A percentile compares a stretch with the other conserved stretches of the same genome.
Conservation (phyloP, 1,140 invertebrate species). For the Oppia nitens region DNA sequence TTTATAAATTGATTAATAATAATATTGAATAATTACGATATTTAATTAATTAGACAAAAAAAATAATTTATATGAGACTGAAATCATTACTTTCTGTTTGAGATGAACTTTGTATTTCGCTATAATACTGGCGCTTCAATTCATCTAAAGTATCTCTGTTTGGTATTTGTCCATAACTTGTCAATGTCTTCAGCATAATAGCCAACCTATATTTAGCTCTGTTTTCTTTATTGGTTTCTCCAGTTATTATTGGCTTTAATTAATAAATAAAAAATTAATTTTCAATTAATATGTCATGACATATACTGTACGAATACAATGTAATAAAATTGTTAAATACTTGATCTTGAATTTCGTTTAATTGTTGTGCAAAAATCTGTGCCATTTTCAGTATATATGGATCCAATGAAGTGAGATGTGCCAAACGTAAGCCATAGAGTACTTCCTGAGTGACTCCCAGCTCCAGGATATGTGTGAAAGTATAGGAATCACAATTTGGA, state of each 20-base stretch:
- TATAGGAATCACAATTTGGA: background rate
- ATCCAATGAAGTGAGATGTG: conserved; percentile 15
- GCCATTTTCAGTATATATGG: conserved; percentile 9
- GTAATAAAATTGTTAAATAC: too few relatives aligned
- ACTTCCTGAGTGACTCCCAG: conserved; percentile 11
- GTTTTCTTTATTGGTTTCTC: background rate
- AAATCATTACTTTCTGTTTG: background rate
- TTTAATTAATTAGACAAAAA: background rate
- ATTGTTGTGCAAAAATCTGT: background rate
- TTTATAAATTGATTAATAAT: background rate
- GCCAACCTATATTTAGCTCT: background rate
- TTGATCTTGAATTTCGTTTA: background rate
- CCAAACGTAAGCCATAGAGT: conserved; percentile 18
- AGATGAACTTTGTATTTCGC: background rate
- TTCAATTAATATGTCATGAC: too few relatives aligned
- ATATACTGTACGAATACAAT: too few relatives aligned
- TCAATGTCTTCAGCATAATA: background rate
- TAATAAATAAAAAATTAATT: too few relatives aligned
- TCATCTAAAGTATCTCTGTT: background rate
- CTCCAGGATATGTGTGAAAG: conserved; percentile 15
- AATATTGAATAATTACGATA: background rate
- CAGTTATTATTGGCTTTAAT: background rate
- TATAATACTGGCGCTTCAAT: background rate
- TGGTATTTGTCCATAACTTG: background rate
- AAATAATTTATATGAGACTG: background rate